Conservation (phyloP, 2,888 invertebrate species). For the Syrphus vitripennis region DNA sequence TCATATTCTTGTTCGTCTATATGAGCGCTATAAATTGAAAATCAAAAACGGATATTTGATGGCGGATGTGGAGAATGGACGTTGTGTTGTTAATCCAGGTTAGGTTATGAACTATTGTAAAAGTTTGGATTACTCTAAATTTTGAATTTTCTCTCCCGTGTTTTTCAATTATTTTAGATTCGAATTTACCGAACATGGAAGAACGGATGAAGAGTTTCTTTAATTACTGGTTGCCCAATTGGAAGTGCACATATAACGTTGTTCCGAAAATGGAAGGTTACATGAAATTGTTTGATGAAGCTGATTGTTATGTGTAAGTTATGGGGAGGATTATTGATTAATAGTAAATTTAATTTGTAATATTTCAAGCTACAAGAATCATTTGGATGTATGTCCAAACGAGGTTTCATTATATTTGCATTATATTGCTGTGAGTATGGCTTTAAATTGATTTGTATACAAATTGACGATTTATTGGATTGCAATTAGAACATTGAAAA, state of each 20-base stretch:
- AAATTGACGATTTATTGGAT: neutral
- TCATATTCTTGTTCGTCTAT: conserved; percentile 77
- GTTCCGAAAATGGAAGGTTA: conserved; percentile 83
- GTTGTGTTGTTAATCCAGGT: conserved; percentile 79
- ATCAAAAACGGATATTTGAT: conserved; percentile 77
- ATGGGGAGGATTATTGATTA: neutral
- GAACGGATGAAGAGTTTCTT: conserved; percentile 81
- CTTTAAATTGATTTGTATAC: neutral
- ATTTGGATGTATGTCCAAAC: neutral
- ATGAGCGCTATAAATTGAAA: conserved; percentile 74
- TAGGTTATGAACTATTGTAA: conserved; percentile 64
- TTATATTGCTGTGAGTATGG: neutral
- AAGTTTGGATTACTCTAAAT: conserved; percentile 34
- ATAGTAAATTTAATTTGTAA: conserved; percentile 1
- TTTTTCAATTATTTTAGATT: conserved; percentile 72
- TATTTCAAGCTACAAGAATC: neutral
- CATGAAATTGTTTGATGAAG: conserved; percentile 81
- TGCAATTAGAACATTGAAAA: too few species aligned
- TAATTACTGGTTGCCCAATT: conserved; percentile 82
- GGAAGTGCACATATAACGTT: conserved; percentile 81
- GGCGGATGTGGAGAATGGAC: conserved; percentile 75
- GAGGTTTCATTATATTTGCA: neutral
- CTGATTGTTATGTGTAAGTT: conserved; percentile 84
- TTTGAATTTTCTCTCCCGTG: neutral
- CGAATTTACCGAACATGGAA: conserved; percentile 81